Evolutionary conservation across 2,113 vertebrate species (phyloP), one percentile per base, ranked within the genome.

Genomic region (Thalassoma bifasciatum): DNA sequence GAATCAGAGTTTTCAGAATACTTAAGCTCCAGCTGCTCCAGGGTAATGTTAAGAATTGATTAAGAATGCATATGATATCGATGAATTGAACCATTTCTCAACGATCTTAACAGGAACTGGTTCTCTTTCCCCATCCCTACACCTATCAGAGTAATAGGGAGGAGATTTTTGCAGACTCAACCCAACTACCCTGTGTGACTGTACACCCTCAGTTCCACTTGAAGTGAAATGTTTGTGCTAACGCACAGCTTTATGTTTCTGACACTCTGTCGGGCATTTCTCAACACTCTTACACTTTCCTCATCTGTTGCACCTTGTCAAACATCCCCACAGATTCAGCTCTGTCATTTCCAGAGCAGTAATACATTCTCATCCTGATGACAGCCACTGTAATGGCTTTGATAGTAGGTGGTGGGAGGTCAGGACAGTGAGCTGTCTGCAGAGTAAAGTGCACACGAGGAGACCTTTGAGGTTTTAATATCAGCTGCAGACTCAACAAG

Each of bases 311-410:
- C 19, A 40, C 46, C 53, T 57, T 65, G 47, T 66, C 17, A 66
- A 79, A 7, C 24, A 0, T 58, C 75, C 54, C 51, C 73, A 8
- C n/a, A 44, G 62, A 73, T 47, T 57, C 36, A 22, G 44, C 73
- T 71, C 21, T 53, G 14, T 60, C 30, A n/a, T 19, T 77, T 66
- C 58, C 34, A 57, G 23, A 23, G 72, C 36, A 46, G 51, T n/a
- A 5, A 52, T 67, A 37, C 64, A 72, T 72, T 71, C 36, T 52
- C 44, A 22, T 75, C 68, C 24, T 34, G 82, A 83, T 58, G 79
- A 88, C 84, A 68, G 72, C 58, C 74, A 73, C 74, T 82, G 80
- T 85, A 88, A 84, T 89, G 66, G 79, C 61, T 82, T 64, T 66
- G 37, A 83, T 51, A 50, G 79, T 82, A 65, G 71, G 67, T 54